These are phyloP conservation scores for Cyclophora punctaria DNA, from an alignment of 2,888 invertebrate species.

Conservation along the genomic window DNA sequence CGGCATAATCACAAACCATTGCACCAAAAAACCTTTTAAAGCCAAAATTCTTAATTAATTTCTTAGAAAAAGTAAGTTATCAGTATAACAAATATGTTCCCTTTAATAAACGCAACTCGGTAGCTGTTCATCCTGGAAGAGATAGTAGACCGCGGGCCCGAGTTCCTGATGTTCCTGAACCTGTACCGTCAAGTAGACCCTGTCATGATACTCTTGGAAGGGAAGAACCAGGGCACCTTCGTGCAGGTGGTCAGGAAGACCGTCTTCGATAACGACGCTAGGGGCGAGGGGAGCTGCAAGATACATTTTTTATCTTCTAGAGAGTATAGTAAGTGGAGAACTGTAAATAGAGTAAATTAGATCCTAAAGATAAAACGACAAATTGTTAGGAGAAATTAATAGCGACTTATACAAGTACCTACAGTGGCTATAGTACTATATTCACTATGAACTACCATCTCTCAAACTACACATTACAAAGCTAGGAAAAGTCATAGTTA, in stretches of 20 bases:
- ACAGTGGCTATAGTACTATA: too few species aligned
- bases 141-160: slow-evolving; percentile 77
- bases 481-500: too few species aligned
- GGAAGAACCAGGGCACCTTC: slow-evolving; percentile 70
- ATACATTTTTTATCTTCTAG: slow-evolving; percentile 73
- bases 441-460: too few species aligned
- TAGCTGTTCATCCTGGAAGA: slow-evolving; percentile 81
- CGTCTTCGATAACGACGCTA: slow-evolving; percentile 41
- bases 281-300: slow-evolving; percentile 55
- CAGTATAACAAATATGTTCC: background rate
- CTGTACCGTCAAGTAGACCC: slow-evolving; percentile 78
- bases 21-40: too few species aligned
- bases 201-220: slow-evolving; percentile 68
- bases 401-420: too few species aligned
- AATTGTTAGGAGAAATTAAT: too few species aligned
- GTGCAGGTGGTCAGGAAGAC: slow-evolving; percentile 57
- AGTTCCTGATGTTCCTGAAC: slow-evolving; percentile 74
- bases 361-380: too few species aligned
- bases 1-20: too few species aligned
- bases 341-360: too few species aligned
- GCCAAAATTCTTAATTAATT: too few species aligned
- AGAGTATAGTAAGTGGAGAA: slow-evolving; percentile 71
- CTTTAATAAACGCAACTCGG: background rate
- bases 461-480: too few species aligned
- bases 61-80: too few species aligned